Percentiles rank a stretch among this genome's conserved stretches.
These are phyloP conservation scores for Harpagoxenus sublaevis DNA, from an alignment of 2,888 invertebrate species.

Conservation along the genomic window DNA sequence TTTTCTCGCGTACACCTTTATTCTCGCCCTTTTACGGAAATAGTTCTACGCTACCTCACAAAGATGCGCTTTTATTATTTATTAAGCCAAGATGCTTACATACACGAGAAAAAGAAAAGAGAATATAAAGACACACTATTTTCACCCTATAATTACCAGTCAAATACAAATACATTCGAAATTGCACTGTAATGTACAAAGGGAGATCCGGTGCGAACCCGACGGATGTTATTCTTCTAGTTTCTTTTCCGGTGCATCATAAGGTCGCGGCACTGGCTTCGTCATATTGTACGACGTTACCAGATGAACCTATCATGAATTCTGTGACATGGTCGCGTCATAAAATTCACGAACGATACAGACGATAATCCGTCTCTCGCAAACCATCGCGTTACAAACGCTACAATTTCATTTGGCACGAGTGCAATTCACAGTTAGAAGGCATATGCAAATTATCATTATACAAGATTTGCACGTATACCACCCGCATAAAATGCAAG, in stretches of 20 bases:
- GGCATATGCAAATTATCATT: slow-evolving; percentile 76
- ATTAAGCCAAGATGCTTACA: slow-evolving; percentile 69
- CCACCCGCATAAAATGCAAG: slow-evolving; percentile 43
- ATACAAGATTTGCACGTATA: slow-evolving; percentile 39
- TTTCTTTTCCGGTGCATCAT: slow-evolving; percentile 68
- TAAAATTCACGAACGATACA: slow-evolving; percentile 44
- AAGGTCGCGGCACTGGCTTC: slow-evolving; percentile 54
- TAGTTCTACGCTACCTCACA: slow-evolving; percentile 65
- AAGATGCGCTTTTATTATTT: slow-evolving; percentile 69
- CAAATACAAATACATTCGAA: slow-evolving; percentile 73
- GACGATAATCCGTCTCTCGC: slow-evolving; percentile 54
- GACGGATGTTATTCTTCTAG: slow-evolving; percentile 70
- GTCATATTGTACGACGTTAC: slow-evolving; percentile 51
- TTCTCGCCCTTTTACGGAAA: slow-evolving; percentile 66
- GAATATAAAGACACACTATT: slow-evolving; percentile 43
- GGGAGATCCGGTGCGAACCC: slow-evolving; percentile 73
- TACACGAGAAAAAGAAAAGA: slow-evolving; percentile 67
- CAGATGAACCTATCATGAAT: slow-evolving; percentile 47
- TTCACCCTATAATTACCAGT: slow-evolving; percentile 69
- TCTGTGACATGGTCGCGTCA: slow-evolving; percentile 30
- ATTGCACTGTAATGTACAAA: slow-evolving; percentile 77
- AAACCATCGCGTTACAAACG: slow-evolving; percentile 62
- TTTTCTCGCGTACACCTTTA: slow-evolving; percentile 71
- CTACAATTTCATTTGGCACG: slow-evolving; percentile 79
- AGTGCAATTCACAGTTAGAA: slow-evolving; percentile 74